Percentiles rank a stretch among this genome's conserved stretches.
Conservation (phyloP, 2,113 vertebrate genomes). For the Myiozetetes cayanensis region DNA sequence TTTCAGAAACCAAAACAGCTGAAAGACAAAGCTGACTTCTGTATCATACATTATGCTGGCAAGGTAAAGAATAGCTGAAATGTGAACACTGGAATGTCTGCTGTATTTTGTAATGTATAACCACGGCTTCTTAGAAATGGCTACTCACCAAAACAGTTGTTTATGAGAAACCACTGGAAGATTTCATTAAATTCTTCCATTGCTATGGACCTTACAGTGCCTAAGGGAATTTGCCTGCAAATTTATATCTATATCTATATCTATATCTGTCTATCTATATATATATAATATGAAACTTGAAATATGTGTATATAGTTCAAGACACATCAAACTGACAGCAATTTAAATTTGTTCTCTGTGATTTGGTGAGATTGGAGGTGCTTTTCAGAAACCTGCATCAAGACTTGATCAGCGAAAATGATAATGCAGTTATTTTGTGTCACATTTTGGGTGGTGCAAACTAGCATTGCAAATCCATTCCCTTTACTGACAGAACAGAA, state of each 20-base stretch:
- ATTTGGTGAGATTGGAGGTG: neutral
- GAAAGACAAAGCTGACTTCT: constrained; percentile 98
- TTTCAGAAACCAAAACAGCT: constrained; percentile 98
- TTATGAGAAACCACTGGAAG: neutral
- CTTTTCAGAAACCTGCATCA: neutral
- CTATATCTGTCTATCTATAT: fast-evolving
- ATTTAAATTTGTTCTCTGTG: neutral
- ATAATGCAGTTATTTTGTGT: neutral
- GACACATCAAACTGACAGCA: neutral
- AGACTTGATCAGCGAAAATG: neutral
- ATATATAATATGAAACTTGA: neutral
- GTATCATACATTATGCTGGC: constrained; percentile 96
- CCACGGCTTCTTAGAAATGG: neutral
- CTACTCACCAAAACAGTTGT: neutral
- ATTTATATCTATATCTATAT: neutral
- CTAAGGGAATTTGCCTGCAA: neutral
- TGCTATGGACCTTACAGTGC: neutral
- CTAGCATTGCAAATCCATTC: neutral
- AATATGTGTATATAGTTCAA: neutral
- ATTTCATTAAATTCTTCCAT: neutral
- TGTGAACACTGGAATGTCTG: neutral
- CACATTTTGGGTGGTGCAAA: neutral
- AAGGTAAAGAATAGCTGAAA: constrained; percentile 79
- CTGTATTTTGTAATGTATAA: neutral
- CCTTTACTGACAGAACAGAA: neutral